Evolutionary conservation across 2,113 vertebrate species (phyloP).

Genomic region (Halcyon senegalensis): DNA sequence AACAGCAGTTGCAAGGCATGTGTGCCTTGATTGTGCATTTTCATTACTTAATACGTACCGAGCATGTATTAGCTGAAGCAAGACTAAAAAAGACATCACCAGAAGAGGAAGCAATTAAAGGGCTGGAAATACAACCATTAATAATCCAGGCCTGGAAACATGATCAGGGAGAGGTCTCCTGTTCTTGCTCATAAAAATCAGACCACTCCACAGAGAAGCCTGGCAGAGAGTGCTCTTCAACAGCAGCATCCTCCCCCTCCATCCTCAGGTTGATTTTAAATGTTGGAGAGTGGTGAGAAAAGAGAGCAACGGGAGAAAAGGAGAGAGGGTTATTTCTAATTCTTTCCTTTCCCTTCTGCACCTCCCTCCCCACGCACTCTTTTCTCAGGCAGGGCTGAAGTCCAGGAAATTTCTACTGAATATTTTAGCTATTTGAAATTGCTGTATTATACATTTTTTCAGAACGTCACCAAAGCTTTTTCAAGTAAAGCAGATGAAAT

Average conservation of each 20-base stretch:
- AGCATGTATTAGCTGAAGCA: neutral
- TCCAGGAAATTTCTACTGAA: neutral
- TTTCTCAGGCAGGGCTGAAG: neutral
- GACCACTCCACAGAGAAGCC: neutral
- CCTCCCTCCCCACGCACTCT: neutral
- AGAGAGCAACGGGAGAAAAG: neutral
- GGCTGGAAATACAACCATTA: constrained; percentile 25
- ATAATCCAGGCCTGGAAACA: constrained; percentile 6
- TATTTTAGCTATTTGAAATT: constrained; percentile 31
- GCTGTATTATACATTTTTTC: constrained; percentile 25
- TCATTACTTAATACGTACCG: constrained; percentile 34
- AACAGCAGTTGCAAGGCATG: constrained; percentile 54
- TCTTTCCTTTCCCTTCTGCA: neutral
- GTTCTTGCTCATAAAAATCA: neutral
- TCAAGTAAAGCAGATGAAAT: constrained; percentile 16
- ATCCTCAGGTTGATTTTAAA: neutral
- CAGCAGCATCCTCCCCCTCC: neutral
- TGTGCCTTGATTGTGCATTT: constrained; percentile 59
- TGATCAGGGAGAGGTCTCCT: neutral
- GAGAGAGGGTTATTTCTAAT: neutral
- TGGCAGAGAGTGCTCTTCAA: neutral
- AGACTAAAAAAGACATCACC: constrained; percentile 37
- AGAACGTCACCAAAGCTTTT: constrained; percentile 18
- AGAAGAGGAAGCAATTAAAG: constrained; percentile 63
- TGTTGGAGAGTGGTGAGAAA: neutral